Percentiles rank a stretch among this genome's conserved stretches.
These are phyloP conservation scores for Patella depressa DNA, from an alignment of 2,888 invertebrate species.

Conservation along the genomic window DNA sequence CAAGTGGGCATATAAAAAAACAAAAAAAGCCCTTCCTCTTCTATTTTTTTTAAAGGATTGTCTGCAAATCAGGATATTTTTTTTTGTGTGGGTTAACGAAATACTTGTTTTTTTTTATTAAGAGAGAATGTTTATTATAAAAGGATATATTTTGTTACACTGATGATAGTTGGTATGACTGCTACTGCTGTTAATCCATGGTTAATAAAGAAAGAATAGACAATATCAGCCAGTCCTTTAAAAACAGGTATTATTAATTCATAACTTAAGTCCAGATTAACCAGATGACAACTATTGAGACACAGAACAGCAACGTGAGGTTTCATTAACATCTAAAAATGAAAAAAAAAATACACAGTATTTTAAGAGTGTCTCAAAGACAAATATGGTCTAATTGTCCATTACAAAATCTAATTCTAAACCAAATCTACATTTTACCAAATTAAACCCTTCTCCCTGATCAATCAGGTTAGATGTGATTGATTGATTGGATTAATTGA, in stretches of 20 bases:
- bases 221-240: slow-evolving; percentile 41
- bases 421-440: no score
- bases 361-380: no score
- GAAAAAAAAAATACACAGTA: no score
- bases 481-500: no score
- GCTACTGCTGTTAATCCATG: slow-evolving; percentile 43
- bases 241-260: slow-evolving; percentile 38
- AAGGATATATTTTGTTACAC: slow-evolving; percentile 56
- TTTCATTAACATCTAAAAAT: slow-evolving; percentile 43
- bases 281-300: slow-evolving; percentile 40
- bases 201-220: slow-evolving; percentile 44
- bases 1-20: no score
- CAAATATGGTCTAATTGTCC: no score
- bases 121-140: not conserved
- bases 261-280: slow-evolving; percentile 35
- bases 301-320: slow-evolving; percentile 35
- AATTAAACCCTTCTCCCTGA: not conserved
- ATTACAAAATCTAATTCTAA: no score
- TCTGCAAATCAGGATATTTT: no score
- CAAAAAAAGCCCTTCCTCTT: no score
- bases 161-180: slow-evolving; percentile 45
- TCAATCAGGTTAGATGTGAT: slow-evolving; percentile 14
- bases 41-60: no score
- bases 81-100: no score
- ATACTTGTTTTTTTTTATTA: no score